These are phyloP conservation scores for Magallana nippona DNA, from an alignment of 2,888 invertebrate genomes.

Conservation along the genomic window DNA sequence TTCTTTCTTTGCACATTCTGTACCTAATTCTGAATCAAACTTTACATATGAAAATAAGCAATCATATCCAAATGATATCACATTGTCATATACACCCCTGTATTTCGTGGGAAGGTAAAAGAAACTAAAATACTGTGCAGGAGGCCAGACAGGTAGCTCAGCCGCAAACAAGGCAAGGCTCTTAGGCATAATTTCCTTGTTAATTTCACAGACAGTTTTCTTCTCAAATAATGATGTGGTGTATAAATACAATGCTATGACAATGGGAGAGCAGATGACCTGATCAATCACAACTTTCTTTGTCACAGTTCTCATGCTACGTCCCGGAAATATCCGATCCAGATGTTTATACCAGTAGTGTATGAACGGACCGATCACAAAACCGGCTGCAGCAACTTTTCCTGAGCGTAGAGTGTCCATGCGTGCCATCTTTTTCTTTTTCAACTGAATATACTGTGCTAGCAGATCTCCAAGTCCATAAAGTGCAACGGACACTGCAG, in stretches of 20 bases:
- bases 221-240: conserved; percentile 57
- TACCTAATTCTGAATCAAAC: conserved; percentile 55
- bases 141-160: conserved; percentile 96
- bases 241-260: conserved; percentile 81
- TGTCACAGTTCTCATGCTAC: conserved; percentile 82
- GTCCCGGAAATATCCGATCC: conserved; percentile 87
- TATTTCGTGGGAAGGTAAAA: conserved; percentile 90
- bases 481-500: conserved; percentile 87
- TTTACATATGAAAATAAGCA: conserved; percentile 75
- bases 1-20: conserved; percentile 23
- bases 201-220: conserved; percentile 53
- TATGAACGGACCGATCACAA: conserved; percentile 88
- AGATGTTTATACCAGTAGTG: conserved; percentile 92
- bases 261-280: conserved; percentile 89
- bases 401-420: conserved; percentile 83
- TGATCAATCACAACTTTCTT: conserved; percentile 92
- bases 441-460: conserved; percentile 88
- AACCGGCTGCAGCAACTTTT: conserved; percentile 89
- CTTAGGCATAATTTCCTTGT: conserved; percentile 81
- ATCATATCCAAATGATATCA: conserved; percentile 75
- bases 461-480: conserved; percentile 90
- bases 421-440: conserved; percentile 60
- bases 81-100: conserved; percentile 87
- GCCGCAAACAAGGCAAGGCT: conserved; percentile 89
- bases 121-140: conserved; percentile 95